Conservation (phyloP, 2,113 vertebrate species). For the Origma solitaria region DNA sequence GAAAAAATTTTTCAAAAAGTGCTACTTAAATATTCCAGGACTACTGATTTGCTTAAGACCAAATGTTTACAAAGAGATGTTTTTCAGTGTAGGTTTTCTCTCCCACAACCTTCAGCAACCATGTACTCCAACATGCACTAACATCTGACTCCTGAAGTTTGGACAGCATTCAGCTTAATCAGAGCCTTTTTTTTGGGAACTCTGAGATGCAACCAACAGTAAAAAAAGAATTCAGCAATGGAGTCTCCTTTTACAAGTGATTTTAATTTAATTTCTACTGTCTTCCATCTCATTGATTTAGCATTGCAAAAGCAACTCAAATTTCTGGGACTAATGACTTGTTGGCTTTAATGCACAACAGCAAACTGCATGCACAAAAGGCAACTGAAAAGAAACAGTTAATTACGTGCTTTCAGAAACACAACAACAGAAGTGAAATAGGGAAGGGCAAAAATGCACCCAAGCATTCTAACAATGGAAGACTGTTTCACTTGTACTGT, state of each 20-base stretch:
- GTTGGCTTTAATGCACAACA: neutral
- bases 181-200: neutral
- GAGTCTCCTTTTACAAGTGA: neutral
- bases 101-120: neutral
- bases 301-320: neutral
- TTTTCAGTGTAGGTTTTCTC: neutral
- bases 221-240: neutral
- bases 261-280: neutral
- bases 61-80: neutral
- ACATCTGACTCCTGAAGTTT: neutral
- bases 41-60: neutral
- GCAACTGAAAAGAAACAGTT: neutral
- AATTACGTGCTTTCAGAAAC: neutral
- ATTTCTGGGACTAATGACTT: neutral
- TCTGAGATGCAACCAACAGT: neutral
- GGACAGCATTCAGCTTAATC: neutral
- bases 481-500: neutral
- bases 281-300: neutral
- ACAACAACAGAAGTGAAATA: neutral
- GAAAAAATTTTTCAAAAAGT: neutral
- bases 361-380: neutral
- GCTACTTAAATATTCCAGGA: neutral
- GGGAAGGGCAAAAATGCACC: neutral
- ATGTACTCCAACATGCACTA: neutral
- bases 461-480: neutral